These are phyloP conservation scores for Astropecten irregularis DNA, from an alignment of 53 echinoderm and acorn worm species.

Conservation along the genomic window DNA sequence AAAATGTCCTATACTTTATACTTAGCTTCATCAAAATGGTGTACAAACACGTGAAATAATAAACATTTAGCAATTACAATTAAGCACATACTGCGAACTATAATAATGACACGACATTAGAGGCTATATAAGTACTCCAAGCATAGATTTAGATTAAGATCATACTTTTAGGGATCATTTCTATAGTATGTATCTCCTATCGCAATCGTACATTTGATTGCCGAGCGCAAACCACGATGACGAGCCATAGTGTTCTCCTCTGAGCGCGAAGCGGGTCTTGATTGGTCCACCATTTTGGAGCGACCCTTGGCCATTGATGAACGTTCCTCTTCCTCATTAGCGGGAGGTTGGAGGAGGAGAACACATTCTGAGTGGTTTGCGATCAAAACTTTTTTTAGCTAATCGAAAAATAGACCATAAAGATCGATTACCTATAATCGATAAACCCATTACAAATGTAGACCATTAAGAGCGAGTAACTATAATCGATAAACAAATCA, in stretches of 20 bases:
- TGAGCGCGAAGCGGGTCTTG: constrained; percentile 81
- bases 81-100: no score
- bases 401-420: not conserved
- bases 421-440: no score
- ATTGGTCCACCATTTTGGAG: constrained; percentile 43
- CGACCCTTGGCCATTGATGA: constrained; percentile 69
- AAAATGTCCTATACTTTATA: no score
- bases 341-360: constrained; percentile 53
- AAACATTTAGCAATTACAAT: no score
- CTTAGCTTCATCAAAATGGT: no score
- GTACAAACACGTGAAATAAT: no score
- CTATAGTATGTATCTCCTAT: constrained; percentile 78
- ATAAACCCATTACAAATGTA: no score
- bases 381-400: constrained; percentile 2
- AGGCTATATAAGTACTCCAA: not conserved
- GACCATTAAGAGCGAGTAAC: no score
- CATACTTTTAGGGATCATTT: constrained; percentile 90
- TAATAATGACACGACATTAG: no score
- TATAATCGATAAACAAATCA: no score
- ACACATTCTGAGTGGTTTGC: constrained; percentile 66
- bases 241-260: constrained; percentile 70
- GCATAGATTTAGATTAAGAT: constrained; percentile 29
- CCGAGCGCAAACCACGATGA: constrained; percentile 64
- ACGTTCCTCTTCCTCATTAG: constrained; percentile 57
- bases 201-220: constrained; percentile 32